Evolutionary conservation across 2,797 vertebrate species (phyloP).

Genomic region (Nannoperca obscura): DNA sequence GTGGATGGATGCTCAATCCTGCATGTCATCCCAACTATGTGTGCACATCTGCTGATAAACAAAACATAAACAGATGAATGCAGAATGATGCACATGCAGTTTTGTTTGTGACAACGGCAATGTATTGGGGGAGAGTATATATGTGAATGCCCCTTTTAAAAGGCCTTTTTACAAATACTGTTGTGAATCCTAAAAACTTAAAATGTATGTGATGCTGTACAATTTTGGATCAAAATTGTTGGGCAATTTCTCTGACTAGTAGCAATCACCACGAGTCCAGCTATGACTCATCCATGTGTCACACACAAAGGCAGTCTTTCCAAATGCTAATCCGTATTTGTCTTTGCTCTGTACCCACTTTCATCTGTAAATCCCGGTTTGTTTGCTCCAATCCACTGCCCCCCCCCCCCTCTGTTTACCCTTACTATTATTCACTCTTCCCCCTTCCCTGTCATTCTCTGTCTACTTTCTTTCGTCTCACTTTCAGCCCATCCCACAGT

Average conservation of each 20-base stretch:
- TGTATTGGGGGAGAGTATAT: not conserved
- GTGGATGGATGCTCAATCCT: conserved; percentile 64
- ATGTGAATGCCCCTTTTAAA: not conserved
- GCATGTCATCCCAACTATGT: conserved; percentile 41
- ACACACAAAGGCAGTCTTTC: conserved; percentile 22
- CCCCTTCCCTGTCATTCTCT: conserved; percentile 12
- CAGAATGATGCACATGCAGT: not conserved
- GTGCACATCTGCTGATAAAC: conserved; percentile 26
- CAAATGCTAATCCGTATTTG: conserved; percentile 59
- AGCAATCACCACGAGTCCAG: conserved; percentile 44
- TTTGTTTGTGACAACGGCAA: not conserved
- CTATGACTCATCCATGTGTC: conserved; percentile 70
- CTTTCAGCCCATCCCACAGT: conserved; percentile 18
- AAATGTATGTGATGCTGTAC: not conserved
- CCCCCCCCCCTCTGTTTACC: conserved; percentile 43
- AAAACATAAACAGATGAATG: conserved; percentile 25
- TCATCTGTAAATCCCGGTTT: conserved; percentile 62
- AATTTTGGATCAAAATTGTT: conserved; percentile 6
- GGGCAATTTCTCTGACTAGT: conserved; percentile 30
- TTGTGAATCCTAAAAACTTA: conserved; percentile 1
- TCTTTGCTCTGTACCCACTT: conserved; percentile 51
- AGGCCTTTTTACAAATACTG: not conserved
- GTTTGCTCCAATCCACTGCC: conserved; percentile 50
- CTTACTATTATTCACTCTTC: conserved; percentile 18
- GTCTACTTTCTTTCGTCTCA: conserved; percentile 47